Conservation (phyloP, 2,888 invertebrate genomes). For the Oscheius sp. region DNA sequence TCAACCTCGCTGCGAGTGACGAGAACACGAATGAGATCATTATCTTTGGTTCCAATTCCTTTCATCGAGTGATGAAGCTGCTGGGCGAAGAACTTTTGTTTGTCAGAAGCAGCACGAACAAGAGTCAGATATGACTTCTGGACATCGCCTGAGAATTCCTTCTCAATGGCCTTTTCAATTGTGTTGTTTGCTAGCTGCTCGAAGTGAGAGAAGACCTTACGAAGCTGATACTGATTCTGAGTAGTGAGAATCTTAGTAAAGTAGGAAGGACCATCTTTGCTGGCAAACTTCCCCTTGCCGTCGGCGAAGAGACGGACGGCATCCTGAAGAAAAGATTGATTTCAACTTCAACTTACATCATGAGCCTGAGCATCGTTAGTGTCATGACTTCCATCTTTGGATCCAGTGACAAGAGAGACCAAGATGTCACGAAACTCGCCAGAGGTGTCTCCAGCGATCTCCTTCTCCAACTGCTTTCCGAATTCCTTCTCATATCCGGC, state of each 20-base stretch:
- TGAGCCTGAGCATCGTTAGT: slow-evolving; percentile 52
- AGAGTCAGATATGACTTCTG: slow-evolving; percentile 49
- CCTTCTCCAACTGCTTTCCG: slow-evolving; percentile 48
- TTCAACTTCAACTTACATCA: no score
- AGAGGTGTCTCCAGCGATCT: slow-evolving; percentile 81
- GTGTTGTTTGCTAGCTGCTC: slow-evolving; percentile 44
- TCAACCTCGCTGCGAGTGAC: slow-evolving; percentile 74
- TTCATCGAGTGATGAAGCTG: slow-evolving; percentile 66
- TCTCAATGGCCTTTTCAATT: slow-evolving; percentile 59
- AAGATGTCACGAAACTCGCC: slow-evolving; percentile 81
- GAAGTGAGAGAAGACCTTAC: slow-evolving; percentile 57
- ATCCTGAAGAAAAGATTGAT: slow-evolving; percentile 51
- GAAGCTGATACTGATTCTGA: slow-evolving; percentile 59
- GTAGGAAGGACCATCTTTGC: slow-evolving; percentile 48
- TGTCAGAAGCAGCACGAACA: slow-evolving; percentile 51
- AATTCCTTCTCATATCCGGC: slow-evolving; percentile 51
- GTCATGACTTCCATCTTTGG: slow-evolving; percentile 57
- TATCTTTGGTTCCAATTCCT: slow-evolving; percentile 36
- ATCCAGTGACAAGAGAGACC: slow-evolving; percentile 65
- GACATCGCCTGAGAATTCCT: slow-evolving; percentile 65
- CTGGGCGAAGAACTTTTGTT: slow-evolving; percentile 65
- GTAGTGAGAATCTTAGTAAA: slow-evolving; percentile 58
- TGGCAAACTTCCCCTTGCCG: slow-evolving; percentile 55
- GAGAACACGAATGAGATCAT: slow-evolving; percentile 56
- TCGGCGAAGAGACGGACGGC: slow-evolving; percentile 59